Conservation (phyloP, 2,888 invertebrate genomes). For the Luperina nickerlii region DNA sequence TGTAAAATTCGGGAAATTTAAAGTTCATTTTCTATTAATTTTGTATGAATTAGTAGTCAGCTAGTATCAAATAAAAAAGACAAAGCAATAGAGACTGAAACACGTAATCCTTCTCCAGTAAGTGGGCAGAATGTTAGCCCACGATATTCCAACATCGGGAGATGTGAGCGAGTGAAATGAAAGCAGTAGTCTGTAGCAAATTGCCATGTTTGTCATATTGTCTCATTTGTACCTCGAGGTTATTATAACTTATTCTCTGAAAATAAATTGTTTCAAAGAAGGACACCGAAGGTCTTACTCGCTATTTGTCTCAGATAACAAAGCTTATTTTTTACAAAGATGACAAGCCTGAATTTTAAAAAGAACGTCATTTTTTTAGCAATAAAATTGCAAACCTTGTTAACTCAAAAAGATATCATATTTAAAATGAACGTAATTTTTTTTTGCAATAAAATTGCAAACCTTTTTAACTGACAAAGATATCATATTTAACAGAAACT, state of each 20-base stretch:
- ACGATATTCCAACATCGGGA: conserved; percentile 69
- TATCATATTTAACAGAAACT: background rate
- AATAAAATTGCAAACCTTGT: background rate
- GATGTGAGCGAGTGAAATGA: conserved; percentile 76
- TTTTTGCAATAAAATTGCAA: background rate
- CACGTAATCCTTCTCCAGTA: conserved; percentile 68
- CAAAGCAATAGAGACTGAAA: conserved; percentile 39
- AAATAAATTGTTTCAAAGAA: conserved; percentile 31
- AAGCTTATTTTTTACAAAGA: conserved; percentile 15
- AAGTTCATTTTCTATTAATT: no score
- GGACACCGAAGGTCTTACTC: conserved; percentile 29
- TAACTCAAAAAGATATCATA: background rate
- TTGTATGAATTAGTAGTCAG: no score
- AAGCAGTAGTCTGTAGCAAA: conserved; percentile 67
- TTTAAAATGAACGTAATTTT: no score
- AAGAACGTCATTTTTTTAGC: background rate
- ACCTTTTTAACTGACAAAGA: background rate
- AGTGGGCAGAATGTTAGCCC: conserved; percentile 76
- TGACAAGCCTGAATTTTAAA: background rate
- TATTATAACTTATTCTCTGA: conserved; percentile 54
- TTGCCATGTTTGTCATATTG: conserved; percentile 58
- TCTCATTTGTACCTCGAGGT: conserved; percentile 48
- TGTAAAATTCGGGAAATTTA: no score
- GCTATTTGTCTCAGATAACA: background rate
- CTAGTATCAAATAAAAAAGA: background rate